phyloP scores from a whole-genome alignment of 2,113 vertebrate species.

The Abramis brama region DNA sequence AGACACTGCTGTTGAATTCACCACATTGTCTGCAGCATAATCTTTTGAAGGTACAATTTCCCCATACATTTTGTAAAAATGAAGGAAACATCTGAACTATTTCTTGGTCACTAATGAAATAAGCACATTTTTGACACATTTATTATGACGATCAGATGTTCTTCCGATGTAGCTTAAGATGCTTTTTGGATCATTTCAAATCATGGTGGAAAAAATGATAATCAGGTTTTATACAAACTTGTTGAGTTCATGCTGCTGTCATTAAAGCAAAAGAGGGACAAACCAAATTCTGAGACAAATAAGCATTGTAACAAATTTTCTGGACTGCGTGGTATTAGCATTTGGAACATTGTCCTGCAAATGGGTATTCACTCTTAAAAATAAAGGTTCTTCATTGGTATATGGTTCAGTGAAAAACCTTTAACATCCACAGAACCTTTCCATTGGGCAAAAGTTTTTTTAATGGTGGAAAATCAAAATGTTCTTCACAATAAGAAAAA shows the following conservation, averaged over 20 bases:
- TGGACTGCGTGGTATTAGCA: neutral
- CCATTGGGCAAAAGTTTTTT: neutral
- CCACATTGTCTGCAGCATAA: no score
- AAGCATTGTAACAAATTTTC: neutral
- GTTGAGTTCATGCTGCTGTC: neutral
- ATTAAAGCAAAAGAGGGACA: neutral
- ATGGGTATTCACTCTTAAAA: neutral
- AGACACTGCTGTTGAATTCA: no score
- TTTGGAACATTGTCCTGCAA: neutral
- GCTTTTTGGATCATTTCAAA: no score
- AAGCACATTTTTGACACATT: no score
- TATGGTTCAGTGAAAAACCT: neutral
- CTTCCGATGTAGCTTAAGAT: no score
- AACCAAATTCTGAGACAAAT: neutral
- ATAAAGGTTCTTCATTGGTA: neutral
- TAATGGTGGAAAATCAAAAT: neutral
- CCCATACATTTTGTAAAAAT: no score
- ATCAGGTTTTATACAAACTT: neutral
- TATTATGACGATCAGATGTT: no score
- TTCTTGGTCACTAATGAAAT: no score
- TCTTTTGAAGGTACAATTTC: no score
- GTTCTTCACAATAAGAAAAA: neutral
- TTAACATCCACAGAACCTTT: neutral
- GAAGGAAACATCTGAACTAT: no score
- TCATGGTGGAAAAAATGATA: no score